Conservation (phyloP, 2,797 vertebrate genomes). For the Tinamus major region DNA sequence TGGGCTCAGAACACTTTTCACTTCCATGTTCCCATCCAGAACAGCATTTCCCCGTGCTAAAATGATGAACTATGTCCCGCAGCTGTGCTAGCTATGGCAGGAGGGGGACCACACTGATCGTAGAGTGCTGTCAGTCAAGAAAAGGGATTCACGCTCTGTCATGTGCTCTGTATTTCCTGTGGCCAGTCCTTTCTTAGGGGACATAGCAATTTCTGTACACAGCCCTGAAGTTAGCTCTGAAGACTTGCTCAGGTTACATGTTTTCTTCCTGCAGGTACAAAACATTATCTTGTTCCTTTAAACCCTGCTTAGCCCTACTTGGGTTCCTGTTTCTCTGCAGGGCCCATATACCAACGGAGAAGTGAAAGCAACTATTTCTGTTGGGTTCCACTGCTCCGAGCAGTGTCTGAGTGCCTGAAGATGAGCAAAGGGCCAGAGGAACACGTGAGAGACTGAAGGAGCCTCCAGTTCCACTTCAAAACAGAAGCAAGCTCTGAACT, state of each 20-base stretch:
- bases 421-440: not conserved
- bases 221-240: not conserved
- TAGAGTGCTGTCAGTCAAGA: not conserved
- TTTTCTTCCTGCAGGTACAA: slow-evolving; percentile 23
- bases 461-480: not conserved
- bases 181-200: slow-evolving; percentile 10
- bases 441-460: not conserved
- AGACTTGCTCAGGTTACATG: not conserved
- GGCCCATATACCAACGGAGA: slow-evolving; percentile 7
- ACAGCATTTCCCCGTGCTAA: slow-evolving; percentile 61
- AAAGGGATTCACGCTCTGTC: not conserved
- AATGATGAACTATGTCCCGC: slow-evolving; percentile 61
- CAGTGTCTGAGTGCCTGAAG: not conserved
- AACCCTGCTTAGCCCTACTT: slow-evolving; percentile 50
- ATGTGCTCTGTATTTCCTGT: not conserved
- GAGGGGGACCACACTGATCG: slow-evolving; percentile 31
- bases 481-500: not conserved
- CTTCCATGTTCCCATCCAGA: slow-evolving; percentile 42
- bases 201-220: not conserved
- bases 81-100: slow-evolving; percentile 47
- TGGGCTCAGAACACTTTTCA: slow-evolving; percentile 47
- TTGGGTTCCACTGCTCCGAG: slow-evolving; percentile 15
- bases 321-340: slow-evolving; percentile 59
- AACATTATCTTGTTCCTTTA: slow-evolving; percentile 59
- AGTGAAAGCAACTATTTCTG: slow-evolving; percentile 52